Base-by-base conservation (phyloP, 1,140 invertebrate genomes). In the Calosoma granatense region DNA sequence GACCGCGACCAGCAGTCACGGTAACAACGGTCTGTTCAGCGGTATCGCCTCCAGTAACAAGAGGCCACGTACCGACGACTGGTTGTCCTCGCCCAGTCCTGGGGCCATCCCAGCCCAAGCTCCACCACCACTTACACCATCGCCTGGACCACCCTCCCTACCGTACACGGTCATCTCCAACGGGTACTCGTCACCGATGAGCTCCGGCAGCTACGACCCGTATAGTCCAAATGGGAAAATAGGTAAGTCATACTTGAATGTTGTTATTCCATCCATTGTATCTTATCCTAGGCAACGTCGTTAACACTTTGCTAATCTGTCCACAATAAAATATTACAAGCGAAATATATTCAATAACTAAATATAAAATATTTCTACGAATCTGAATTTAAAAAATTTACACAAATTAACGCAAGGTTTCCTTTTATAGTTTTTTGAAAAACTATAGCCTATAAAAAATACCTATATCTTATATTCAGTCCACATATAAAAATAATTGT, bases 141-240 rank as follows among this genome's bases (percentile, higher is more conserved):
- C 80, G 1, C 79, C 81, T 19, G 76, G 75, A 12, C 78, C 79
- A 6, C 74, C 77, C 54, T 66, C 74, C 47, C 75, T 79, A 62
- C 72, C 75, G 51, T 80, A 77, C 60, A 74, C 77, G 17, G 75
- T 80, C 60, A 79, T 79, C 65, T 87, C 82, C 61, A 88, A 89
- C 64, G 87, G 87, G 17, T 89, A 89, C 67, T 84, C 86, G n/a
- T 89, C 87, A 59, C 86, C 86, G 0, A 82, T 89, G 76, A 88
- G 86, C 21, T 85, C 86, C 1, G 81, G 86, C 64, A 90, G 87
- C 78, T 90, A 90, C 73, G 88, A 89, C 65, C 85, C 87, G 1
- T 90, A 90, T 70, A 89, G 87, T 76, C 87, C 88, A 41, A 90
- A 88, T 73, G 86, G 86, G 67, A 90, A 89, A 81, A 81, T 86